Percentiles rank a stretch among this genome's conserved stretches.
phyloP scores from a whole-genome alignment of 2,113 vertebrate genomes.

The Grammomys surdaster region DNA sequence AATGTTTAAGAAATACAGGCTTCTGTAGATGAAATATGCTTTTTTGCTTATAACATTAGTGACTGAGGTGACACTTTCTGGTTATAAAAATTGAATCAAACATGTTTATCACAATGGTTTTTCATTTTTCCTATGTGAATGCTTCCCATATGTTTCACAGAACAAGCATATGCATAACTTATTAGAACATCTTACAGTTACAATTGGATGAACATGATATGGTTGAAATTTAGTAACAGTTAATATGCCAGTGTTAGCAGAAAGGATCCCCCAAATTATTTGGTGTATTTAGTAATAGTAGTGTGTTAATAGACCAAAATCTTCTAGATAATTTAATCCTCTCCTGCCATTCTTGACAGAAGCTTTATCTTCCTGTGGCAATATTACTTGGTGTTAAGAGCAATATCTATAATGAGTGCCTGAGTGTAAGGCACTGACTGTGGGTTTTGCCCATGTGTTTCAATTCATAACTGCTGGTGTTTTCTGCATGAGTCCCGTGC shows the following conservation, averaged over 20 bases:
- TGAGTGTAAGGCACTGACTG: not conserved
- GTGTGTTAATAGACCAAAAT: conserved; percentile 29
- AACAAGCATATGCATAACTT: conserved; percentile 6
- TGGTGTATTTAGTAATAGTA: conserved; percentile 38
- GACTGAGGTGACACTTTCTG: conserved; percentile 40
- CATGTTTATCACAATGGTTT: conserved; percentile 37
- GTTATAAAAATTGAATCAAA: conserved; percentile 70
- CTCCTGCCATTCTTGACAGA: conserved; percentile 16
- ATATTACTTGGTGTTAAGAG: conserved; percentile 45
- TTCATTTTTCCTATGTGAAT: not conserved
- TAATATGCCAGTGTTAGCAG: conserved; percentile 63
- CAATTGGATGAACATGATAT: conserved; percentile 29
- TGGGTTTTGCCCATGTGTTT: not conserved
- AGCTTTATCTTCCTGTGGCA: conserved; percentile 29
- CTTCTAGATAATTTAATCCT: conserved; percentile 45
- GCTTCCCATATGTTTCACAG: not conserved
- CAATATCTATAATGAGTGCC: conserved; percentile 58
- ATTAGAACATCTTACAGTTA: conserved; percentile 53
- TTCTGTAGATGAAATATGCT: conserved; percentile 65
- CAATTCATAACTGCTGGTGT: conserved; percentile 5
- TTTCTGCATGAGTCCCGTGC: not conserved
- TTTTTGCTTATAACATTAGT: conserved; percentile 51
- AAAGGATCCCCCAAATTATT: conserved; percentile 22
- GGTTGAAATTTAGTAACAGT: conserved; percentile 67
- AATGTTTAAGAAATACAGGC: conserved; percentile 60